Evolutionary conservation across 37 sponge, comb jelly and placozoan species (phyloP), one percentile per base, ranked within the genome.

Genomic region (Chondrilla cf. caribensis): DNA sequence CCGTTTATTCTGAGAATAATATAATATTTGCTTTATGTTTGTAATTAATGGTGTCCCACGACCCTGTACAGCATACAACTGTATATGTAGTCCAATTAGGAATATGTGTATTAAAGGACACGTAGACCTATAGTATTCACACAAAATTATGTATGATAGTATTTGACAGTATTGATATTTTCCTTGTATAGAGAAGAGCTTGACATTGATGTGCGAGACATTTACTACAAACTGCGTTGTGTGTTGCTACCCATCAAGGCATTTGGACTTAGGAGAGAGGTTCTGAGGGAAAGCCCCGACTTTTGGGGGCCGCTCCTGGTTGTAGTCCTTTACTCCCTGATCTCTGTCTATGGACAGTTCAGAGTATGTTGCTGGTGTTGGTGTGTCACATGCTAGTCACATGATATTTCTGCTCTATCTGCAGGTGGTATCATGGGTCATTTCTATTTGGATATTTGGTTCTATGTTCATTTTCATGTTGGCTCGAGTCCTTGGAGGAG

Each of bases 291-390:
- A 43, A 87, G 47, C 68, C 93, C 96, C 17, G 96, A 95, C 76
- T 95, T 95, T 71, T 95, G 96, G 96, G 96, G 96, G 24, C 96
- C 96, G 26, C 89, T 95, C n/a, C 78, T 95, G 7, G 89, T 95
- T 36, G 93, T 95, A 0, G 81, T 95, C 28, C 24, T 75, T 28
- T 95, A 86, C 73, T 81, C 93, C 5, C 84, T 92, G 2, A 71
- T 95, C 28, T 95, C 96, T 26, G 90, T 95, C 5, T 95, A 90
- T 54, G 96, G 96, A 82, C 96, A 95, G 73, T 83, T 95, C 47
- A 81, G 84, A n/a, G 95, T 95, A 29, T 54, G 84, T 81, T 0
- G 11, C 0, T 47, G 64, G 22, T 62, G 64, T 26, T 62, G 64
- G 6, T 19, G 67, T 65, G 21, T 38, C 31, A 18, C 3, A 8